Base-by-base conservation (phyloP, 2,797 vertebrate species). In the Fistularia commersonii region DNA sequence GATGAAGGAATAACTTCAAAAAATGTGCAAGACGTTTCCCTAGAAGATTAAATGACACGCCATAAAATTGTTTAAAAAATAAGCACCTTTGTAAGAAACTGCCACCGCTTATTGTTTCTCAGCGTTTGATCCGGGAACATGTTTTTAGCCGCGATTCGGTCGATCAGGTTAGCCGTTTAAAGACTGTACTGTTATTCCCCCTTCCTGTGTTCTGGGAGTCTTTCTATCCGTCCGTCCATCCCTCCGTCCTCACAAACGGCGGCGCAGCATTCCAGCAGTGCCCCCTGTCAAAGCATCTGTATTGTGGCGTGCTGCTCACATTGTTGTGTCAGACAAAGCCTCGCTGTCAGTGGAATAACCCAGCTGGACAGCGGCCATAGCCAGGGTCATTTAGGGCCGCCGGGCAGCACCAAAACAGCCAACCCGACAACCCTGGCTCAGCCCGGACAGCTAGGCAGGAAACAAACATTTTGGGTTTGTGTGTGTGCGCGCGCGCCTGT, bases 301-400 rank as follows among this genome's bases (percentile, higher is more conserved):
- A 85, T 84, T 89, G 75, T 86, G 83, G 74, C 56, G 54, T 52
- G 59, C 54, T 39, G 66, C 56, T 69, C 72, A 56, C 74, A 85
- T 91, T 91, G 88, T 88, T 79, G 64, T 64, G 60, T 65, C 60
- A 58, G 69, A 91, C 85, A 86, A 90, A 89, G 81, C 59, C 54
- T 51, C 15, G 59, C 81, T 83, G 77, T 82, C 61, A 77, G 79
- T 74, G 74, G 70, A 75, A 76, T 69, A 72, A 71, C 73, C 57
- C 80, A 76, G 76, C 82, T 77, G 80, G 79, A 78, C 41, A 45
- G 49, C 55, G 46, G 79, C 76, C 80, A 72, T 41, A 15, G 32
- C n/a, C 10, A 8, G 65, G 86, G 84, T 89, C 87, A 87, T 45
- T 23, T 32, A 13, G 73, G 82, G 79, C 54, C 13, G 46, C 65